phyloP scores from a whole-genome alignment of 1,140 invertebrate genomes.

The Carposina sasakii region DNA sequence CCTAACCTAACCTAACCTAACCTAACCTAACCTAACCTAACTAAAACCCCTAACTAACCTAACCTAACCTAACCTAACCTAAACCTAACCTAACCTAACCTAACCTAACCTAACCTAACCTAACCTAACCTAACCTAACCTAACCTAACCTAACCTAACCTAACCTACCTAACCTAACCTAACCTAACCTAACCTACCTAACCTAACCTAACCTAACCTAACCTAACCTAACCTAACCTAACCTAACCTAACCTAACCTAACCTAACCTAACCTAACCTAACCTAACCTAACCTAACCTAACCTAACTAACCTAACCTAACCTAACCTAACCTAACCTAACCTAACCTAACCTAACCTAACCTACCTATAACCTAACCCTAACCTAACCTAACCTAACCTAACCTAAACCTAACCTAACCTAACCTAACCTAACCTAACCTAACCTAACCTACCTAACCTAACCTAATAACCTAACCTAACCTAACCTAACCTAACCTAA shows the following conservation, averaged over 20 bases:
- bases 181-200: conserved; percentile 23
- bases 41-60: too few relatives aligned
- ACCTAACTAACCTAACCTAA: conserved; percentile 23
- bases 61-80: too few relatives aligned
- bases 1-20: conserved; percentile 10
- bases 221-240: conserved; percentile 17
- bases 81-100: too few relatives aligned
- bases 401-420: conserved; percentile 34
- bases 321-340: conserved; percentile 19
- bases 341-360: conserved; percentile 28
- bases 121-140: too few relatives aligned
- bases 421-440: conserved; percentile 32
- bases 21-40: conserved; percentile 22
- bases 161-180: conserved; percentile 21
- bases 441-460: conserved; percentile 29
- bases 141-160: conserved; percentile 14
- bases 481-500: conserved; percentile 28
- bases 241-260: conserved; percentile 21
- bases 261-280: conserved; percentile 28
- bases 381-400: conserved; percentile 27
- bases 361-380: conserved; percentile 25
- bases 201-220: conserved; percentile 19
- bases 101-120: too few relatives aligned
- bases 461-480: conserved; percentile 30
- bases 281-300: conserved; percentile 30